Percentiles rank a stretch among this genome's conserved stretches.
These are phyloP conservation scores for Epinephelus awoara DNA, from an alignment of 2,797 vertebrate species.

Conservation along the genomic window DNA sequence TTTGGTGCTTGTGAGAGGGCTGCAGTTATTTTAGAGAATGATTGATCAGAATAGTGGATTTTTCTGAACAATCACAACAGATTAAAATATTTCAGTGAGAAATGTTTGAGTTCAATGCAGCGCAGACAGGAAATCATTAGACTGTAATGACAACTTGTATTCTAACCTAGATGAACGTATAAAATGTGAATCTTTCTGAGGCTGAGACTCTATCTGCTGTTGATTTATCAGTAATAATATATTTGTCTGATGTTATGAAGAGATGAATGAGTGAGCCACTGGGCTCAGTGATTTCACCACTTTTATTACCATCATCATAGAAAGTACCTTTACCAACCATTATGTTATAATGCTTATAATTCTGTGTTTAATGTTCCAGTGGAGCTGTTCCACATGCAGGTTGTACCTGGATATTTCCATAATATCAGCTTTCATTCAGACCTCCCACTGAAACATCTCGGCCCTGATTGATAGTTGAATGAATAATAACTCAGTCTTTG, in stretches of 20 bases:
- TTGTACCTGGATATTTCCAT: constrained; percentile 28
- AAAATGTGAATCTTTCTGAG: neutral
- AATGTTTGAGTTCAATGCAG: neutral
- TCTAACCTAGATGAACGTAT: neutral
- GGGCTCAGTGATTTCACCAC: no score
- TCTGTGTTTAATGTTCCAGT: constrained; percentile 25
- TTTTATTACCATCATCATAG: neutral
- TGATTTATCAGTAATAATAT: constrained; percentile 6
- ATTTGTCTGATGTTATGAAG: neutral
- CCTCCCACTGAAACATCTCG: constrained; percentile 4
- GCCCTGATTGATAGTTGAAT: constrained; percentile 17
- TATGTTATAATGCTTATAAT: neutral
- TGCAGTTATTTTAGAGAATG: constrained; percentile 1
- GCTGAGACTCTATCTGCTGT: no score
- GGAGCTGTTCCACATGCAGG: constrained; percentile 5
- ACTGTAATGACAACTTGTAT: neutral
- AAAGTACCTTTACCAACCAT: neutral
- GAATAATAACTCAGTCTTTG: neutral
- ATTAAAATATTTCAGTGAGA: neutral
- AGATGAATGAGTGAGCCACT: no score
- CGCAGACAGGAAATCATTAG: neutral
- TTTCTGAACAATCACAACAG: neutral
- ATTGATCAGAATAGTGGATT: neutral
- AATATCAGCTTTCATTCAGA: constrained; percentile 24
- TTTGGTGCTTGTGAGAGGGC: neutral